These are phyloP conservation scores for Adineta ricciae DNA, from an alignment of 2,888 invertebrate genomes.

Conservation along the genomic window DNA sequence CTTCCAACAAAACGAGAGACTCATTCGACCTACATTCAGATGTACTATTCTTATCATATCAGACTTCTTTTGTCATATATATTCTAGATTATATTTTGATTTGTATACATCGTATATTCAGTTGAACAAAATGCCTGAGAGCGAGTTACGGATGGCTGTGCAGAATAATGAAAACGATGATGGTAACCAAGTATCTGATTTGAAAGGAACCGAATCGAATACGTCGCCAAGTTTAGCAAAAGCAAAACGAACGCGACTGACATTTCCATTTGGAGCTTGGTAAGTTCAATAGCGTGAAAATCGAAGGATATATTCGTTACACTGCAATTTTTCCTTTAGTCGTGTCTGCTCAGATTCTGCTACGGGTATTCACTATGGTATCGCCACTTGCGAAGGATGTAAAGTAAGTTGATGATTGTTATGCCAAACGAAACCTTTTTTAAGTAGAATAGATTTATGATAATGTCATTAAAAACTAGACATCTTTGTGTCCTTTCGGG, in stretches of 20 bases:
- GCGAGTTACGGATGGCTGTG: neutral
- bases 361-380: conserved; percentile 47
- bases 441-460: too few species aligned
- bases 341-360: conserved; percentile 45
- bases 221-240: neutral
- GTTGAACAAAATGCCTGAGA: neutral
- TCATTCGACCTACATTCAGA: neutral
- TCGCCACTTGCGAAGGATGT: conserved; percentile 47
- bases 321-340: conserved; percentile 31
- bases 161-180: neutral
- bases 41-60: neutral
- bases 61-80: neutral
- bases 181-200: neutral
- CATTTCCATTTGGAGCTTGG: conserved; percentile 18
- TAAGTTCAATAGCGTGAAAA: neutral
- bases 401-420: conserved; percentile 39
- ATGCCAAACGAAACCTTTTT: too few species aligned
- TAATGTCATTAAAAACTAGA: too few species aligned
- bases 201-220: neutral
- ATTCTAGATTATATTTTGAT: too few species aligned
- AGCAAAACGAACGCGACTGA: neutral
- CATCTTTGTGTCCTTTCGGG: too few species aligned
- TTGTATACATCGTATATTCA: too few species aligned
- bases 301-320: neutral
- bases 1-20: neutral